Evolutionary conservation across 2,113 vertebrate genomes (phyloP).

Genomic region (Phycodurus eques): DNA sequence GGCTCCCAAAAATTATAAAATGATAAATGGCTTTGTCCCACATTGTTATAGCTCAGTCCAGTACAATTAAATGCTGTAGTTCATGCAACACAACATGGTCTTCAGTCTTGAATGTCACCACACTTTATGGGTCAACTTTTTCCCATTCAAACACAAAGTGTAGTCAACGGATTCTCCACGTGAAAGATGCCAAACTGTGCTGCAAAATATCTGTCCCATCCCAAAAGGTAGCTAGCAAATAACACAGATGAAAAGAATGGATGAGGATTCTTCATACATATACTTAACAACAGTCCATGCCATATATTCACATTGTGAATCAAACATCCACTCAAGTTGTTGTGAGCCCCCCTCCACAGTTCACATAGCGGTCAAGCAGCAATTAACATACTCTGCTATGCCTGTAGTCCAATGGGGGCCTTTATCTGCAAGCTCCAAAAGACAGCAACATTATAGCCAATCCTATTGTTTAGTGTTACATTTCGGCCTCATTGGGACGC

Average conservation of each 20-base stretch:
- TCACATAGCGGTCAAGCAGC: constrained; percentile 1
- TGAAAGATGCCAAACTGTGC: not conserved
- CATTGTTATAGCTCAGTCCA: too few relatives aligned
- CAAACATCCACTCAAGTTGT: not conserved
- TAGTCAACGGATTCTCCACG: too few relatives aligned
- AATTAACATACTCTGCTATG: not conserved
- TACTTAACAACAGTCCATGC: not conserved
- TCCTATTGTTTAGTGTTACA: not conserved
- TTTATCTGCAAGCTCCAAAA: not conserved
- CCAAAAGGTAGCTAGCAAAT: not conserved
- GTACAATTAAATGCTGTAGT: too few relatives aligned
- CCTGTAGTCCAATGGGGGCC: not conserved
- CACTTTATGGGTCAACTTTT: not conserved
- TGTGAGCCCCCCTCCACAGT: not conserved
- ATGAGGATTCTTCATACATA: not conserved
- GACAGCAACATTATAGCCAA: not conserved
- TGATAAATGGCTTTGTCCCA: too few relatives aligned
- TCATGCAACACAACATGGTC: too few relatives aligned
- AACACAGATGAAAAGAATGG: not conserved
- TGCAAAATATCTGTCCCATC: not conserved
- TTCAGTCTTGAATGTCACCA: too few relatives aligned
- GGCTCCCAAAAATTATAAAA: too few relatives aligned
- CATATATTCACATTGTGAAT: too few relatives aligned
- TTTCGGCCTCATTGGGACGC: not conserved
- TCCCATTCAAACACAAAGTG: not conserved